Conservation (phyloP, 2,113 vertebrate species). For the Tinamus guttatus region DNA sequence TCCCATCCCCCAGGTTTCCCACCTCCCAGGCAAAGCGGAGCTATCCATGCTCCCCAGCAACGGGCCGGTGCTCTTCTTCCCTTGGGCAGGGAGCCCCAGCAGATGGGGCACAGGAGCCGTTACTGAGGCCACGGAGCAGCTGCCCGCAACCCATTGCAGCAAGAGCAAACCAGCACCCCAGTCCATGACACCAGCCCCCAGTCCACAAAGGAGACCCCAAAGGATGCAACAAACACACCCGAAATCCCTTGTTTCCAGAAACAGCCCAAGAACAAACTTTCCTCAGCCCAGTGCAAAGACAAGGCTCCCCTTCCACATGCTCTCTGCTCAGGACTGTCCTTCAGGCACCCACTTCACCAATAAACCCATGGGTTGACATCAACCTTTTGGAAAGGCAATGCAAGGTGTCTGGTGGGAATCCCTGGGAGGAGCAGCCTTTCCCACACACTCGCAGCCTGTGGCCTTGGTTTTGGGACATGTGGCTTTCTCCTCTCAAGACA, state of each 20-base stretch:
- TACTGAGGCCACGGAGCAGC: neutral
- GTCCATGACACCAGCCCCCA: neutral
- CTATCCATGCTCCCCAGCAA: neutral
- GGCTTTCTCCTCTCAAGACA: neutral
- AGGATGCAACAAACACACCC: neutral
- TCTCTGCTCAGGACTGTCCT: neutral
- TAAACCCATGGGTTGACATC: neutral
- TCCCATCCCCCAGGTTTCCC: neutral
- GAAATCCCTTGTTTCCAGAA: neutral
- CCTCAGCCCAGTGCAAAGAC: neutral
- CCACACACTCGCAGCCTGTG: neutral
- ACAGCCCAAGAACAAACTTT: neutral
- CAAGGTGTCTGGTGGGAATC: neutral
- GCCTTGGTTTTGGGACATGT: neutral
- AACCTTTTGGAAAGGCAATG: neutral
- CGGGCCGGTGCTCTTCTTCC: neutral
- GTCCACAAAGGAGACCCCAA: neutral
- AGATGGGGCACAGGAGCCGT: too few species aligned
- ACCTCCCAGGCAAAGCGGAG: neutral
- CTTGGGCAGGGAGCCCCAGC: neutral
- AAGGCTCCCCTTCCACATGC: neutral
- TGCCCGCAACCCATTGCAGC: neutral
- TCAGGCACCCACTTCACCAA: neutral
- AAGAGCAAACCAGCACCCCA: neutral
- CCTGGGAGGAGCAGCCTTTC: neutral